These are phyloP conservation scores for Prunella himalayana DNA, from an alignment of 2,113 vertebrate genomes.

Conservation along the genomic window DNA sequence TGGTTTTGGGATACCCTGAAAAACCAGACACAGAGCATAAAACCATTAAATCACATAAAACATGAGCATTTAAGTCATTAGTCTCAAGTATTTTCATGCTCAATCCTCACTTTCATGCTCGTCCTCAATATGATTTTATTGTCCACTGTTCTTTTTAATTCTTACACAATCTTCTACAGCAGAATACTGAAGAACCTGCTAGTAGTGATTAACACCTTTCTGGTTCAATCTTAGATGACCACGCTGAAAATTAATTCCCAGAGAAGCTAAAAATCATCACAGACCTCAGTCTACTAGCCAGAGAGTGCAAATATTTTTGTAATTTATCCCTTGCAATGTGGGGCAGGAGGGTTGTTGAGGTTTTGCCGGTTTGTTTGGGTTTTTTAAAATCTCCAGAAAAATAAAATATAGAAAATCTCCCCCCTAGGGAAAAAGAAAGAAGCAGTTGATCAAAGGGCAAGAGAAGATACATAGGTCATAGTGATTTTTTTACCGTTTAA, in stretches of 20 bases:
- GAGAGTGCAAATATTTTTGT: not conserved
- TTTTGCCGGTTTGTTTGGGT: not conserved
- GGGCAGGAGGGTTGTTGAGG: accelerated
- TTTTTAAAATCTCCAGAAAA: not conserved
- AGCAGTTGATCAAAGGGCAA: not conserved
- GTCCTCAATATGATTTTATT: not conserved
- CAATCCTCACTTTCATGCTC: not conserved
- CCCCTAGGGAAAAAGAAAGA: not conserved
- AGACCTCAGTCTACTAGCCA: not conserved
- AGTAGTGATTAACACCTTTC: not conserved
- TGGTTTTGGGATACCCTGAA: constrained; percentile 88
- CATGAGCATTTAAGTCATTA: not conserved
- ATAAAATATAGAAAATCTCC: not conserved
- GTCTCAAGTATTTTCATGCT: not conserved
- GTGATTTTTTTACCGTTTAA: not conserved
- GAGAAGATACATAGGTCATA: not conserved
- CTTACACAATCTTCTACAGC: not conserved
- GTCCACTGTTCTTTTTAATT: not conserved
- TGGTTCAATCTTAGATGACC: not conserved
- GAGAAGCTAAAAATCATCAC: not conserved
- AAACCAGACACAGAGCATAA: not conserved
- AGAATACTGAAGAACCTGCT: not conserved
- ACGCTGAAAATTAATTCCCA: not conserved
- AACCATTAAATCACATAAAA: not conserved
- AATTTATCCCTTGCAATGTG: not conserved